A percentile compares a stretch with the other conserved stretches of the same genome.
Conservation (phyloP, 2,888 invertebrate species). For the Melieria picta region DNA sequence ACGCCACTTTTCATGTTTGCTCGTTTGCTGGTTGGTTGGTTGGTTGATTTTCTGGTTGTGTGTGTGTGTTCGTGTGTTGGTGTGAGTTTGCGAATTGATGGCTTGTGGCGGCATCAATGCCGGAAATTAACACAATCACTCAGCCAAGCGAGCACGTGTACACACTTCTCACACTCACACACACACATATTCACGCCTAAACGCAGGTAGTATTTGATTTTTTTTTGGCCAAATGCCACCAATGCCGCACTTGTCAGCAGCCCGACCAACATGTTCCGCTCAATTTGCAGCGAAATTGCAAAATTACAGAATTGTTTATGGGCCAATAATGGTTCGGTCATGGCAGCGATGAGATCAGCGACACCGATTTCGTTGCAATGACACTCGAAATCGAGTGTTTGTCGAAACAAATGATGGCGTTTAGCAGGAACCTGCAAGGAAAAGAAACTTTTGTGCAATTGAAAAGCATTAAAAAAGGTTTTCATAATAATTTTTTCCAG, state of each 20-base stretch:
- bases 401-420: too few species aligned
- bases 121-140: constrained; percentile 33
- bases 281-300: constrained; percentile 1
- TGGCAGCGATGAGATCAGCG: too few species aligned
- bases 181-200: constrained; percentile 1
- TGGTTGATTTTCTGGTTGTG: constrained; percentile 15
- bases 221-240: neutral
- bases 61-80: constrained; percentile 11
- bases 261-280: neutral
- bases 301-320: too few species aligned
- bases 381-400: too few species aligned
- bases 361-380: too few species aligned
- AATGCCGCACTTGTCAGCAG: constrained; percentile 6
- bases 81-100: constrained; percentile 34
- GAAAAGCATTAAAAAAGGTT: too few species aligned
- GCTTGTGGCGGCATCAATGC: constrained; percentile 38
- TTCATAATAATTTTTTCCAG: too few species aligned
- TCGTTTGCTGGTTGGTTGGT: neutral
- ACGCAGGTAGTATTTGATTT: neutral
- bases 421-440: too few species aligned
- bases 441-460: too few species aligned
- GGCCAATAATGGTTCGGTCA: too few species aligned
- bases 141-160: too few species aligned
- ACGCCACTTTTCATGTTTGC: too few species aligned
- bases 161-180: constrained; percentile 1